phyloP scores from a whole-genome alignment of 1,140 invertebrate genomes.

The Saccostrea cuccullata region DNA sequence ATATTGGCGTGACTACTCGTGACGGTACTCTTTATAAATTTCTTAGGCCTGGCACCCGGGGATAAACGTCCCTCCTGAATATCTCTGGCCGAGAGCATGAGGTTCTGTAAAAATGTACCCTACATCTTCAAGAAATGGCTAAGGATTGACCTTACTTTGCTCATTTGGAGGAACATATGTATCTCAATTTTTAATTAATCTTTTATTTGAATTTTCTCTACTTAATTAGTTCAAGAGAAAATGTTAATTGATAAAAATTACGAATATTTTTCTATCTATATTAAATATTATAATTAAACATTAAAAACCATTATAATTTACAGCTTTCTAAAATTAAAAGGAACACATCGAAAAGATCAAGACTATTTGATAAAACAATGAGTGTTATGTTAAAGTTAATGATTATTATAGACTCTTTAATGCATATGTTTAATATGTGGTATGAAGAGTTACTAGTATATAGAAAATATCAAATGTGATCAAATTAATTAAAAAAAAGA shows the following conservation, averaged over 20 bases:
- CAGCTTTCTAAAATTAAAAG: background rate
- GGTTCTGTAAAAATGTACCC: slow-evolving; percentile 37
- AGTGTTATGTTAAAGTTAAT: no score
- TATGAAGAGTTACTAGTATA: no score
- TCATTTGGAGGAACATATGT: background rate
- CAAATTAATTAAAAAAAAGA: no score
- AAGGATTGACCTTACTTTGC: background rate
- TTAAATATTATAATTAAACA: background rate
- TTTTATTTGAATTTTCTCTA: background rate
- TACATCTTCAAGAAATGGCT: background rate
- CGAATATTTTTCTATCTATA: background rate
- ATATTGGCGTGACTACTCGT: slow-evolving; percentile 44
- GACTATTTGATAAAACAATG: no score
- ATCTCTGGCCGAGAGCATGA: slow-evolving; percentile 18
- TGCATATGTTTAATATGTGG: no score
- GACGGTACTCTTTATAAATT: slow-evolving; percentile 45
- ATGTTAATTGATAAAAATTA: background rate
- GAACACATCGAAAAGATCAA: background rate
- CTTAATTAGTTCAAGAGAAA: background rate
- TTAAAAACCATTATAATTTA: background rate
- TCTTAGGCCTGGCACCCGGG: slow-evolving; percentile 40
- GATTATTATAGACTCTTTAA: no score
- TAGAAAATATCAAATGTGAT: no score
- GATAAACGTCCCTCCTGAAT: slow-evolving; percentile 32
- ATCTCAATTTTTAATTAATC: background rate